Percentiles rank a stretch among this genome's conserved stretches.
These are phyloP conservation scores for Pan troglodytes DNA, from an alignment of 2,113 vertebrate species.

Conservation along the genomic window DNA sequence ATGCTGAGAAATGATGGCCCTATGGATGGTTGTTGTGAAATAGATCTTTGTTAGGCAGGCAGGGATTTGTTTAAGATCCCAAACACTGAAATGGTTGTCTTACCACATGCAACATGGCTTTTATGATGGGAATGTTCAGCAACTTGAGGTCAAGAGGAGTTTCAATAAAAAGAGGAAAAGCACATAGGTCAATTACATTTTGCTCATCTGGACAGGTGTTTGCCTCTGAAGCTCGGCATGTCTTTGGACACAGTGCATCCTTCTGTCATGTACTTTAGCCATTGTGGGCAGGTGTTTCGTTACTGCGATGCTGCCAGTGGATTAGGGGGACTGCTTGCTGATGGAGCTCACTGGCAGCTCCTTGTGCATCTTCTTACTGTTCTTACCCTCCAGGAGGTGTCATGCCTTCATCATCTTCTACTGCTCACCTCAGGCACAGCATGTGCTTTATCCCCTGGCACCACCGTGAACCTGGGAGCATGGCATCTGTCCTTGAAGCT, in stretches of 20 bases:
- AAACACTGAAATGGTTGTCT: background rate
- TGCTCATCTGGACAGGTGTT: background rate
- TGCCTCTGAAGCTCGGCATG: background rate
- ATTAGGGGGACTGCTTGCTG: background rate
- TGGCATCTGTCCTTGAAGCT: background rate
- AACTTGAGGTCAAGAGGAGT: background rate
- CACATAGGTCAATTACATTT: background rate
- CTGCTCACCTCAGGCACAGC: background rate
- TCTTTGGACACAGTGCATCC: background rate
- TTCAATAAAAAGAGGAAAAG: background rate
- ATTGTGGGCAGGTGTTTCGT: background rate
- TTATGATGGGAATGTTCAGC: background rate
- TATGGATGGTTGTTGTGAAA: background rate
- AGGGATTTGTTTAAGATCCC: background rate
- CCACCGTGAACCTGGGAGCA: background rate
- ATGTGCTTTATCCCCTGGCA: background rate
- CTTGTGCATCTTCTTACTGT: background rate
- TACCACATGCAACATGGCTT: background rate
- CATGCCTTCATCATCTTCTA: background rate
- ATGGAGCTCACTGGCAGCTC: background rate
- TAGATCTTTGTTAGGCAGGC: background rate
- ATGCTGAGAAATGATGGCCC: background rate
- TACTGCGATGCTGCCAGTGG: rapidly evolving
- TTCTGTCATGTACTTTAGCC: background rate
- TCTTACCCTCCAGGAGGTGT: background rate